A percentile compares a stretch with the other conserved stretches of the same genome.
phyloP scores from a whole-genome alignment of 2,888 invertebrate genomes.

The Phortica okadai region DNA sequence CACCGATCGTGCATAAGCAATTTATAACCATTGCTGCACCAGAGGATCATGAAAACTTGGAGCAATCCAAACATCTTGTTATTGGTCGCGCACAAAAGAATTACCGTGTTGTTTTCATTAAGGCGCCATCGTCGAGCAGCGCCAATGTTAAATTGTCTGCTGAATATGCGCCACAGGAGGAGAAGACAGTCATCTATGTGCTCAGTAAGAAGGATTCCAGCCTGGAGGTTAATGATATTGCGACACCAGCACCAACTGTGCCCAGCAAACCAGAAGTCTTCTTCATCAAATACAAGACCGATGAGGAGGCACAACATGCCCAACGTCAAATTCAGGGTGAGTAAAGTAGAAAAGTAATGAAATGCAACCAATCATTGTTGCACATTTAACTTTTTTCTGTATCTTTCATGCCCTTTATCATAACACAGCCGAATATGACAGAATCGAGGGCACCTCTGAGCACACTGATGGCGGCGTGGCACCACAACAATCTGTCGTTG shows the following conservation, averaged over 20 bases:
- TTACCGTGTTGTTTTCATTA: slow-evolving; percentile 75
- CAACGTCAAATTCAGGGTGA: slow-evolving; percentile 74
- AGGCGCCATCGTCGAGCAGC: slow-evolving; percentile 69
- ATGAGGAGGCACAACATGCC: slow-evolving; percentile 73
- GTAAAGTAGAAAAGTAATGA: slow-evolving; percentile 14
- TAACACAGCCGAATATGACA: slow-evolving; percentile 70
- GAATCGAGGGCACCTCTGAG: slow-evolving; percentile 72
- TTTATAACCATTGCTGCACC: slow-evolving; percentile 74
- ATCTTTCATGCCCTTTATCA: neutral
- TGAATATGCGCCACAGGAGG: slow-evolving; percentile 72
- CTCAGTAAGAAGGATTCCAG: slow-evolving; percentile 72
- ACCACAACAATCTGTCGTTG: slow-evolving; percentile 73
- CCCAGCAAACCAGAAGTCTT: slow-evolving; percentile 75
- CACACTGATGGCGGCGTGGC: slow-evolving; percentile 71
- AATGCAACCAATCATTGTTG: neutral
- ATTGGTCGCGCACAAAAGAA: slow-evolving; percentile 73
- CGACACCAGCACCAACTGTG: slow-evolving; percentile 72
- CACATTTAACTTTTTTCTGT: too few species aligned
- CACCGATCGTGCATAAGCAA: slow-evolving; percentile 70
- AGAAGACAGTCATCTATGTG: slow-evolving; percentile 75
- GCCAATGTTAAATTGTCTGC: slow-evolving; percentile 69
- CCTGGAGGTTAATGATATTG: slow-evolving; percentile 71
- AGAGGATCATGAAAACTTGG: slow-evolving; percentile 68
- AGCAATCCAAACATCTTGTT: slow-evolving; percentile 67
- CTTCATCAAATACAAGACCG: slow-evolving; percentile 75